A percentile compares a stretch with the other conserved stretches of the same genome.
phyloP scores from a whole-genome alignment of 2,888 invertebrate species.

The Uloborus plumipes region DNA sequence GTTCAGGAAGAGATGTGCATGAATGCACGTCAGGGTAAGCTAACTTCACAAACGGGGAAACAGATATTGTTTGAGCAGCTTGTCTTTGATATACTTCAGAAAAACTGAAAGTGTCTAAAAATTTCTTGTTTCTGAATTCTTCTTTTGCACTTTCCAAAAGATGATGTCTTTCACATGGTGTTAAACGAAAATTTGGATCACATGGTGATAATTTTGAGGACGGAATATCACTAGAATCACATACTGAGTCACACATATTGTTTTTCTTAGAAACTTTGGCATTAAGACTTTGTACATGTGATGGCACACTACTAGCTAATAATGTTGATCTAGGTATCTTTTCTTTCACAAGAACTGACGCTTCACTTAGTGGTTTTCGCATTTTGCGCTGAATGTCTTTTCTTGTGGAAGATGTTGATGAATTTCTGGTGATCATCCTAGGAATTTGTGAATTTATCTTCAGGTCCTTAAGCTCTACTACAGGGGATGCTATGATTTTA shows the following conservation, averaged over 20 bases:
- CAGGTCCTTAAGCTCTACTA: slow-evolving; percentile 47
- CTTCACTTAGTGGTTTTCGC: slow-evolving; percentile 29
- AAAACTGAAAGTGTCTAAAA: slow-evolving; percentile 65
- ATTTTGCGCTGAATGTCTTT: slow-evolving; percentile 44
- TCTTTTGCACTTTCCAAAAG: slow-evolving; percentile 55
- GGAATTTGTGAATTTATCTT: slow-evolving; percentile 40
- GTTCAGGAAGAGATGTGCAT: background rate
- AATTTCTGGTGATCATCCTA: slow-evolving; percentile 29
- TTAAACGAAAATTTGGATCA: slow-evolving; percentile 31
- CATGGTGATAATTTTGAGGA: slow-evolving; percentile 12
- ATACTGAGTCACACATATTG: slow-evolving; percentile 18
- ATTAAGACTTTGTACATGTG: slow-evolving; percentile 4
- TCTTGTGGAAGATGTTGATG: background rate
- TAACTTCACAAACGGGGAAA: slow-evolving; percentile 81
- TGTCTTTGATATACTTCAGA: slow-evolving; percentile 69
- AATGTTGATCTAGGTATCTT: slow-evolving; percentile 12
- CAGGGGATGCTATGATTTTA: slow-evolving; percentile 35
- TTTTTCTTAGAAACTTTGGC: slow-evolving; percentile 17
- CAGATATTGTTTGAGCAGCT: slow-evolving; percentile 73
- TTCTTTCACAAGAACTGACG: slow-evolving; percentile 18
- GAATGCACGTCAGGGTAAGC: slow-evolving; percentile 78
- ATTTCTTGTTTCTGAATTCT: slow-evolving; percentile 48
- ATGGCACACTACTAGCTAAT: background rate
- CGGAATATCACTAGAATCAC: slow-evolving; percentile 31
- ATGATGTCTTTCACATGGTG: slow-evolving; percentile 14